A percentile compares a stretch with the other conserved stretches of the same genome.
Evolutionary conservation across 2,797 vertebrate species (phyloP).

Genomic region (Sebastes hubbsi): DNA sequence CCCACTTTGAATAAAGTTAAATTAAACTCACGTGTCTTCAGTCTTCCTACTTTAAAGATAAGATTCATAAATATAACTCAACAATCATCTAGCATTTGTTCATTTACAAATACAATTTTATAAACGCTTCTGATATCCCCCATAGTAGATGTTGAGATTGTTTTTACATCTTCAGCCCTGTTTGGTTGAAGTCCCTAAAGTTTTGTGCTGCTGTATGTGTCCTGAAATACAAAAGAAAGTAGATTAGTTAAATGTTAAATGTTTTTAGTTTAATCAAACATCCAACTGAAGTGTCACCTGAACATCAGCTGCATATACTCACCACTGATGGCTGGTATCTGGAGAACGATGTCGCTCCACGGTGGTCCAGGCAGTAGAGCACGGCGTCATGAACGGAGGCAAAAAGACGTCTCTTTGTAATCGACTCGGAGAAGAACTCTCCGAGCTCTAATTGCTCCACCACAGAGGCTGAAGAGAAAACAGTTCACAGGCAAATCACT

Average conservation of each 20-base stretch:
- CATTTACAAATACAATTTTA: neutral
- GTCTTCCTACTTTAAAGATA: constrained; percentile 2
- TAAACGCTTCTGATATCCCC: neutral
- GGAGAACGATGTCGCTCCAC: constrained; percentile 43
- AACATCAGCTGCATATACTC: constrained; percentile 33
- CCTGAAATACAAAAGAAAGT: constrained; percentile 71
- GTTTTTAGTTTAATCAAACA: neutral
- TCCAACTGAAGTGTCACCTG: neutral
- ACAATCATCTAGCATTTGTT: neutral
- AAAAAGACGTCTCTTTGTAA: constrained; percentile 90
- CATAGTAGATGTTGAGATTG: neutral
- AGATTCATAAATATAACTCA: constrained; percentile 13
- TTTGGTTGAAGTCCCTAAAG: constrained; percentile 58
- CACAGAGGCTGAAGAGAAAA: constrained; percentile 78
- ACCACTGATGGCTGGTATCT: constrained; percentile 66
- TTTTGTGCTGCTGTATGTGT: constrained; percentile 63
- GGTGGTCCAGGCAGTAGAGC: constrained; percentile 77
- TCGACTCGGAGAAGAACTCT: constrained; percentile 86
- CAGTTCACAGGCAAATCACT: neutral
- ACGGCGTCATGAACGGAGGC: constrained; percentile 89
- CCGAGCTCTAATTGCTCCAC: constrained; percentile 88
- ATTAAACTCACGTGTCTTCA: constrained; percentile 6
- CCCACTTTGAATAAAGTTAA: constrained; percentile 60
- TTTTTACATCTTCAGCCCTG: constrained; percentile 1
- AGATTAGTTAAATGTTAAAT: neutral